Percentiles rank a stretch among this genome's conserved stretches.
These are phyloP conservation scores for Steinernema scapterisci DNA, from an alignment of 2,888 invertebrate genomes.

Conservation along the genomic window DNA sequence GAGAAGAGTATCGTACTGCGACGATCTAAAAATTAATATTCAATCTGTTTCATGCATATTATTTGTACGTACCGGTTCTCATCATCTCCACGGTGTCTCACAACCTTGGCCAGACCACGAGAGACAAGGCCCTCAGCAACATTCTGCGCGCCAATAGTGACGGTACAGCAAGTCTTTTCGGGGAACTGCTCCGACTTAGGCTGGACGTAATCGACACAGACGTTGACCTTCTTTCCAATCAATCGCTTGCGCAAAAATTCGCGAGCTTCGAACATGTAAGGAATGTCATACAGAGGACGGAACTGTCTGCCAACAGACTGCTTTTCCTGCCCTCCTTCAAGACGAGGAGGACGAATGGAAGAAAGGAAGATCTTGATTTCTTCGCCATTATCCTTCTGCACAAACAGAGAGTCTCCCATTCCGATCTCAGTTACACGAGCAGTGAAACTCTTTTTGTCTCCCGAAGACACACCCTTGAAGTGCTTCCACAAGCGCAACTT, in stretches of 20 bases:
- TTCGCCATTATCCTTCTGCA: conserved; percentile 80
- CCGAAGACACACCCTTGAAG: conserved; percentile 75
- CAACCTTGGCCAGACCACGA: conserved; percentile 89
- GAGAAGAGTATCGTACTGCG: conserved; percentile 86
- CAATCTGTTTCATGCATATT: conserved; percentile 73
- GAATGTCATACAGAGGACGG: conserved; percentile 92
- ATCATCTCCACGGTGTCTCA: conserved; percentile 91
- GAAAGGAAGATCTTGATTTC: conserved; percentile 91
- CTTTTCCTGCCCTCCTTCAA: conserved; percentile 66
- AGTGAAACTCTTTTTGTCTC: conserved; percentile 50
- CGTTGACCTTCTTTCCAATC: conserved; percentile 84
- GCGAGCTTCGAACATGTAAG: conserved; percentile 96
- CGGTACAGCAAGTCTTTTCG: conserved; percentile 91
- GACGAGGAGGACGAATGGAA: conserved; percentile 90
- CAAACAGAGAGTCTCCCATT: conserved; percentile 88
- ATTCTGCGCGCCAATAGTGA: conserved; percentile 79
- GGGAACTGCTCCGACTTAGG: conserved; percentile 90
- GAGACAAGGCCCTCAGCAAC: conserved; percentile 73
- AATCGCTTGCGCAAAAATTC: conserved; percentile 94
- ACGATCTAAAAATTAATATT: conserved; percentile 72
- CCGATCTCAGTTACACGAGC: conserved; percentile 79
- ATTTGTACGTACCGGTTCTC: conserved; percentile 59
- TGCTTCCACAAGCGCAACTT: conserved; percentile 88
- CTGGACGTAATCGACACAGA: conserved; percentile 92
- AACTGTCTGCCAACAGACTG: conserved; percentile 56